These are phyloP conservation scores for Hydrotaea cyrtoneurina DNA, from an alignment of 2,888 invertebrate species.

Conservation along the genomic window DNA sequence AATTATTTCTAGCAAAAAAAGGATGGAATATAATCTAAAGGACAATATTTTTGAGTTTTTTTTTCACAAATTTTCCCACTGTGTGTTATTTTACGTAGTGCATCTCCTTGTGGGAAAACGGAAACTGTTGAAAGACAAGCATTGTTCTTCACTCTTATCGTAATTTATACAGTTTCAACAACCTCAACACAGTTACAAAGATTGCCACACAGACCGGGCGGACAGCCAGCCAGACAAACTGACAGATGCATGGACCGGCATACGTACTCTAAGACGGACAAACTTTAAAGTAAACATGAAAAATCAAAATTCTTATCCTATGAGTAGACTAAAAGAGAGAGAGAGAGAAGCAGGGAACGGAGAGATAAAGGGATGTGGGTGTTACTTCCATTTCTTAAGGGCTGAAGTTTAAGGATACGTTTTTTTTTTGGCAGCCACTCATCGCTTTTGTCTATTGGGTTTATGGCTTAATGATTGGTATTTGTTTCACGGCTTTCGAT, in stretches of 20 bases:
- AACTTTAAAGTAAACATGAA: conserved; percentile 22
- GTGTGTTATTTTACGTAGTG: not conserved
- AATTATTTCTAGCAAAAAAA: too few relatives aligned
- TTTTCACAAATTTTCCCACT: not conserved
- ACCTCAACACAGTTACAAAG: conserved; percentile 4
- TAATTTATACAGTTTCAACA: conserved; percentile 46
- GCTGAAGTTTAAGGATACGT: not conserved
- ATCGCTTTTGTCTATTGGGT: conserved; percentile 11
- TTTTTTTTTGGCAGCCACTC: conserved; percentile 16
- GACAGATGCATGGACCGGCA: not conserved
- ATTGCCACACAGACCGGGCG: conserved; percentile 7
- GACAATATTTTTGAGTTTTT: too few relatives aligned
- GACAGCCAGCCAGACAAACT: not conserved
- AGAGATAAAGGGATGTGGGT: not conserved
- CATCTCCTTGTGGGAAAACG: not conserved
- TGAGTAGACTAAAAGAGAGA: not conserved
- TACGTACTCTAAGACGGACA: conserved; percentile 2
- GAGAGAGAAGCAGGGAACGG: not conserved
- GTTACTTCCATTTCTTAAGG: not conserved
- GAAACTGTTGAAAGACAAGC: conserved; percentile 37
- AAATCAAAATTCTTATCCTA: conserved; percentile 10
- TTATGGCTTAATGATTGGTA: conserved; percentile 27
- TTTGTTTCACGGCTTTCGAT: not conserved
- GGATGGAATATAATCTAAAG: too few relatives aligned
- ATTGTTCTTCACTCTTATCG: conserved; percentile 51